phyloP scores from a whole-genome alignment of 1,140 invertebrate genomes.

The Philopotamus ludificatus region DNA sequence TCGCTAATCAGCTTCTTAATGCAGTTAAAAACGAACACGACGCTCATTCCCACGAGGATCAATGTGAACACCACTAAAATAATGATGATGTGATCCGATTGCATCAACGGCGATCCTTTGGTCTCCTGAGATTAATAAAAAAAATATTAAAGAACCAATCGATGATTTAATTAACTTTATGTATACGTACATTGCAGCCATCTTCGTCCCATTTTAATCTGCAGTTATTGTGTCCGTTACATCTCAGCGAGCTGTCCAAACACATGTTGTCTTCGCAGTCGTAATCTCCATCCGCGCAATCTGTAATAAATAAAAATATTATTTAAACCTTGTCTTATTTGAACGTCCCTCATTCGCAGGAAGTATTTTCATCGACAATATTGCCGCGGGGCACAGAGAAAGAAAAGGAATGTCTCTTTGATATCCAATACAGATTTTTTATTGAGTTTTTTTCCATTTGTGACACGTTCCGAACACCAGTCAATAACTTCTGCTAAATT shows the following conservation, averaged over 20 bases:
- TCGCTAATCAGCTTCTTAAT: constrained; percentile 79
- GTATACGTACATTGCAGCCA: constrained; percentile 63
- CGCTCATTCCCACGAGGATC: constrained; percentile 83
- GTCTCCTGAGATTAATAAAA: constrained; percentile 52
- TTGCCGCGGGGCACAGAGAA: too few species aligned
- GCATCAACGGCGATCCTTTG: constrained; percentile 51
- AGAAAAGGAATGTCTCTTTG: too few species aligned
- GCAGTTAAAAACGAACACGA: constrained; percentile 83
- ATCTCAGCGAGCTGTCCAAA: constrained; percentile 68
- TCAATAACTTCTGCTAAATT: too few species aligned
- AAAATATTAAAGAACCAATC: neutral
- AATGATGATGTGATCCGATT: constrained; percentile 73
- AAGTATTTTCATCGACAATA: too few species aligned
- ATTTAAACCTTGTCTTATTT: neutral
- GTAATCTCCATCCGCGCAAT: constrained; percentile 64
- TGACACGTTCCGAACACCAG: too few species aligned
- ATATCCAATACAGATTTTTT: too few species aligned
- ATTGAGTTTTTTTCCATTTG: too few species aligned
- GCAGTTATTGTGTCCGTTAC: constrained; percentile 76
- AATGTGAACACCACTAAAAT: constrained; percentile 87
- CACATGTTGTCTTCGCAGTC: constrained; percentile 86
- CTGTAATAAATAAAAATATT: constrained; percentile 41
- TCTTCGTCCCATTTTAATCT: constrained; percentile 82
- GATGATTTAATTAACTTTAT: neutral
- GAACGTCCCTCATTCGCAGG: too few species aligned